These are phyloP conservation scores for Oryctes rhinoceros DNA, from an alignment of 1,140 invertebrate genomes.

Conservation along the genomic window DNA sequence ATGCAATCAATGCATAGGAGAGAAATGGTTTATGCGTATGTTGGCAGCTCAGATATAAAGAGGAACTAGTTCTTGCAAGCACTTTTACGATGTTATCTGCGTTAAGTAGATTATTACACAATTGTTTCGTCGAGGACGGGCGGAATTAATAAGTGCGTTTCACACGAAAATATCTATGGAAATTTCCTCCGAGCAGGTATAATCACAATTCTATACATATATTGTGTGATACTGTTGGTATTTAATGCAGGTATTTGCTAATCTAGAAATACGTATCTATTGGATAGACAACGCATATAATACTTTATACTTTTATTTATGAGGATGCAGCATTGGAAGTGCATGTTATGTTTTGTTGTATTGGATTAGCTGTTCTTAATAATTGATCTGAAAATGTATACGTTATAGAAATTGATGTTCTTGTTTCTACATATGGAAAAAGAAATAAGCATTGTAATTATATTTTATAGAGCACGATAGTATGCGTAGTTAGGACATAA, in stretches of 20 bases:
- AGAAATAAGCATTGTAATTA: too few species aligned
- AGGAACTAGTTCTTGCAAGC: slow-evolving; percentile 22
- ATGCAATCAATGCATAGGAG: background rate
- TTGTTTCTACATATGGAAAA: too few species aligned
- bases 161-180: slow-evolving; percentile 40
- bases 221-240: slow-evolving; percentile 25
- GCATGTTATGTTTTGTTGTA: too few species aligned
- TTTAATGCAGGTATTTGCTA: background rate
- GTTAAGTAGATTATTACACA: slow-evolving; percentile 39
- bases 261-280: background rate
- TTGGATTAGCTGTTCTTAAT: too few species aligned
- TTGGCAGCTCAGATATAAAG: background rate
- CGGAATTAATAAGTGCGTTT: slow-evolving; percentile 37
- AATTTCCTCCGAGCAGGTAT: slow-evolving; percentile 14
- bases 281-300: slow-evolving; percentile 3
- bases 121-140: slow-evolving; percentile 10
- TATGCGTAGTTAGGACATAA: too few species aligned
- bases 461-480: too few species aligned
- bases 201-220: slow-evolving; percentile 23
- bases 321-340: background rate
- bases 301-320: slow-evolving; percentile 15
- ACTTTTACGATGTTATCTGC: slow-evolving; percentile 34
- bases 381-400: too few species aligned
- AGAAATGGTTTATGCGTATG: background rate
- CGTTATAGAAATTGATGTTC: too few species aligned